These are phyloP conservation scores for Thalassophryne amazonica DNA, from an alignment of 2,797 vertebrate genomes.

Conservation along the genomic window DNA sequence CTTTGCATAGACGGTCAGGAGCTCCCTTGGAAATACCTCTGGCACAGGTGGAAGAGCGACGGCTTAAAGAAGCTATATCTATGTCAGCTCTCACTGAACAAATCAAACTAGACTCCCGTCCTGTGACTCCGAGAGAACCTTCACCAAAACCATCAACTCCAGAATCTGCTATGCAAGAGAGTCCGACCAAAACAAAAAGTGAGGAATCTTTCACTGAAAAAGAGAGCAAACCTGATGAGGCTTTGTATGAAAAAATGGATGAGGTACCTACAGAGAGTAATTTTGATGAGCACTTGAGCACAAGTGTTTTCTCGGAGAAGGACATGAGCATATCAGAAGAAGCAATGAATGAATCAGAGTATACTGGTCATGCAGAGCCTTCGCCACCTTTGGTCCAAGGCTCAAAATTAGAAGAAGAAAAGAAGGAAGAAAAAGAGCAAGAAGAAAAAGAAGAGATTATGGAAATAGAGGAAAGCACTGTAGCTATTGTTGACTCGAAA, in stretches of 20 bases:
- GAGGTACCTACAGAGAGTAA: slow-evolving; percentile 58
- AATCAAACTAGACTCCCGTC: slow-evolving; percentile 73
- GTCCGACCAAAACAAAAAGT: slow-evolving; percentile 57
- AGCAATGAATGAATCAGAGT: slow-evolving; percentile 65
- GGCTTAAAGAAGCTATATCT: slow-evolving; percentile 90
- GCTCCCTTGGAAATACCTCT: slow-evolving; percentile 94
- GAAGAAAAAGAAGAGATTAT: slow-evolving; percentile 50
- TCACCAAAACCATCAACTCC: slow-evolving; percentile 63
- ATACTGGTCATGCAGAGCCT: slow-evolving; percentile 44
- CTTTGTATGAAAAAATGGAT: slow-evolving; percentile 60
- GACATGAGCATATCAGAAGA: slow-evolving; percentile 76
- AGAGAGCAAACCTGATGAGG: slow-evolving; percentile 60
- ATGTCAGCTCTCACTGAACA: slow-evolving; percentile 90
- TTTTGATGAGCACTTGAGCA: slow-evolving; percentile 70
- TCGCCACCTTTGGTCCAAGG: slow-evolving; percentile 55
- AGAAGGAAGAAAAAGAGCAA: slow-evolving; percentile 61
- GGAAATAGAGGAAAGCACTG: slow-evolving; percentile 46
- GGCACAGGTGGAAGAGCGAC: slow-evolving; percentile 82
- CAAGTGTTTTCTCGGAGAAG: slow-evolving; percentile 71
- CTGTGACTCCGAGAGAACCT: slow-evolving; percentile 62
- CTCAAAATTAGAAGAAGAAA: slow-evolving; percentile 55
- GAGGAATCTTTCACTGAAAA: slow-evolving; percentile 63
- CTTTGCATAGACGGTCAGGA: slow-evolving; percentile 88
- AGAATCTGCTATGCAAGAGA: slow-evolving; percentile 56
- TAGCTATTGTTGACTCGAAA: slow-evolving; percentile 36